Percentiles rank a stretch among this genome's conserved stretches.
Evolutionary conservation across 2,113 vertebrate species (phyloP).

Genomic region (Osmerus mordax): DNA sequence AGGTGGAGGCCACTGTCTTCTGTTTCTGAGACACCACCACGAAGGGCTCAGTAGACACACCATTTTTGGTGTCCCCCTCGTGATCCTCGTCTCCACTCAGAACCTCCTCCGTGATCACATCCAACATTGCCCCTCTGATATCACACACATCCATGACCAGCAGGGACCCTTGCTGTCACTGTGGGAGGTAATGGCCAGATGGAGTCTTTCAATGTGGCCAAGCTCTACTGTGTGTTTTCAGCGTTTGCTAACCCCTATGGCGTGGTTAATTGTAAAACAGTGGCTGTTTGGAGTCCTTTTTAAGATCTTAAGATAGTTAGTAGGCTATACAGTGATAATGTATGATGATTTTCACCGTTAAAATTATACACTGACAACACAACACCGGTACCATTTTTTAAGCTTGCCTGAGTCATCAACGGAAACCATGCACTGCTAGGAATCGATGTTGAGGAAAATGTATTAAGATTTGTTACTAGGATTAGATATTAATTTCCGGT

Average conservation of each 20-base stretch:
- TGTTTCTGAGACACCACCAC: conserved; percentile 24
- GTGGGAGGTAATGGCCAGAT: neutral
- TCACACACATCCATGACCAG: conserved; percentile 78
- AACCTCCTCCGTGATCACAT: conserved; percentile 72
- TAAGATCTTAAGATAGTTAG: neutral
- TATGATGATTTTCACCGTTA: neutral
- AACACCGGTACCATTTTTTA: neutral
- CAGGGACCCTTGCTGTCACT: conserved; percentile 1
- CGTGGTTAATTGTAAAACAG: too few species aligned
- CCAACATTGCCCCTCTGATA: conserved; percentile 69
- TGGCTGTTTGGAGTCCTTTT: too few species aligned
- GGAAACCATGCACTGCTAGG: too few species aligned
- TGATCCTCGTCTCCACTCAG: conserved; percentile 43
- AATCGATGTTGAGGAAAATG: neutral
- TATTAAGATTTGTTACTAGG: neutral
- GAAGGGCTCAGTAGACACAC: conserved; percentile 45
- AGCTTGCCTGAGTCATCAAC: too few species aligned
- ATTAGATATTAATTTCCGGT: neutral
- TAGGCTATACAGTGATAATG: neutral
- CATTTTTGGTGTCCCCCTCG: conserved; percentile 60
- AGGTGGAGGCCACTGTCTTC: conserved; percentile 23
- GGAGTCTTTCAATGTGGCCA: neutral
- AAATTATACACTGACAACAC: neutral
- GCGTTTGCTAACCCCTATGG: too few species aligned
- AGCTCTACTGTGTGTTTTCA: neutral